Evolutionary conservation across 2,113 vertebrate species (phyloP).

Genomic region (Callocephalon fimbriatum): DNA sequence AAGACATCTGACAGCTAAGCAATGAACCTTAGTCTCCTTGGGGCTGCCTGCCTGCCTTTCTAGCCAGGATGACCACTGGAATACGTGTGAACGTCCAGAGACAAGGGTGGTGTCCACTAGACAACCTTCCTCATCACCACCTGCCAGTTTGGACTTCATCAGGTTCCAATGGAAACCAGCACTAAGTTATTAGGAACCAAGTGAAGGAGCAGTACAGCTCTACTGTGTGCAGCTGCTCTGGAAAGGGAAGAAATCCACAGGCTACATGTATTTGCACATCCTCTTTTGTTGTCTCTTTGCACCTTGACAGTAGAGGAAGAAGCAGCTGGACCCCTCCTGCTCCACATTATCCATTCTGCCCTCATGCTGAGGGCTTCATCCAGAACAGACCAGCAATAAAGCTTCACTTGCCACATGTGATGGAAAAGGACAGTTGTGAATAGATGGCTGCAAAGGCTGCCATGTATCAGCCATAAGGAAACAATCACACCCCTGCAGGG

Average conservation of each 20-base stretch:
- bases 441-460: neutral
- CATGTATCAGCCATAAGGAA: slow-evolving; percentile 46
- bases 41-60: neutral
- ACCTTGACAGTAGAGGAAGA: neutral
- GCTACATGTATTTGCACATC: fast-evolving
- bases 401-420: neutral
- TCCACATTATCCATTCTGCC: neutral
- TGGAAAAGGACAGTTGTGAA: neutral
- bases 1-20: neutral
- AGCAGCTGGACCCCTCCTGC: neutral
- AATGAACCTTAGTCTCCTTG: neutral
- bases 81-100: fast-evolving
- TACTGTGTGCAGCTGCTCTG: neutral
- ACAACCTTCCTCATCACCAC: neutral
- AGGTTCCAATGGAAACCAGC: neutral
- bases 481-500: neutral
- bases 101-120: neutral
- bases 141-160: neutral
- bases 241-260: neutral
- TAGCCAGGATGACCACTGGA: neutral
- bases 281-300: neutral
- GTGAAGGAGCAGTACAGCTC: neutral
- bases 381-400: neutral
- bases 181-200: neutral
- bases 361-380: neutral